Evolutionary conservation across 2,113 vertebrate genomes (phyloP).

Genomic region (Rhabdomys dilectus): DNA sequence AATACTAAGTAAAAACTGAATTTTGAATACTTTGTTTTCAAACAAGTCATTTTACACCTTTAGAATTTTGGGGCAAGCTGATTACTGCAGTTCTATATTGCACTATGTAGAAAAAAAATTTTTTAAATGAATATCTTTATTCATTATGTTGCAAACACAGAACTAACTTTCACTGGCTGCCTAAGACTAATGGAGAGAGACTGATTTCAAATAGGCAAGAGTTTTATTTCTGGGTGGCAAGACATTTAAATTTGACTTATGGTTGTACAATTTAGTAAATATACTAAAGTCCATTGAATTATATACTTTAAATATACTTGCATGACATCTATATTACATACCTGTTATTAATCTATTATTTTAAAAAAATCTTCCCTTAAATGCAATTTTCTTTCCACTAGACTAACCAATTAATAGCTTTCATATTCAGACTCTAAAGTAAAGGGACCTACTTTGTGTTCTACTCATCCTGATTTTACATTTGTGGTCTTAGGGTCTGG

Average conservation of each 20-base stretch:
- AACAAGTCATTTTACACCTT: not conserved
- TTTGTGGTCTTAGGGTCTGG: not conserved
- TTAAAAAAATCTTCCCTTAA: not conserved
- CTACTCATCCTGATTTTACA: not conserved
- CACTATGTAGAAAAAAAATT: not conserved
- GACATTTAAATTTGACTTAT: conserved; percentile 33
- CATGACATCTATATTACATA: not conserved
- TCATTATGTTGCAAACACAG: not conserved
- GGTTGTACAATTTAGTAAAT: not conserved
- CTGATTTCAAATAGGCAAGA: not conserved
- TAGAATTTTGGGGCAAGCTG: not conserved
- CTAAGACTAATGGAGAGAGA: not conserved
- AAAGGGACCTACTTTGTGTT: not conserved
- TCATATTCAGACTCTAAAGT: not conserved
- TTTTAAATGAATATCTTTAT: not conserved
- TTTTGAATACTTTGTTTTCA: conserved; percentile 10
- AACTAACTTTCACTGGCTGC: not conserved
- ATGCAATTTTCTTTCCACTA: not conserved
- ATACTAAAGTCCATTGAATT: not conserved
- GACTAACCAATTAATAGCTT: not conserved
- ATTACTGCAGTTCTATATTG: not conserved
- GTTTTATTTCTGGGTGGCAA: not conserved
- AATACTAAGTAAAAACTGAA: conserved; percentile 36
- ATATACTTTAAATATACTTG: conserved; percentile 31
- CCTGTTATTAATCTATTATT: conserved; percentile 2